Evolutionary conservation across 2,888 invertebrate species (phyloP).

Genomic region (Amorpha juglandis): DNA sequence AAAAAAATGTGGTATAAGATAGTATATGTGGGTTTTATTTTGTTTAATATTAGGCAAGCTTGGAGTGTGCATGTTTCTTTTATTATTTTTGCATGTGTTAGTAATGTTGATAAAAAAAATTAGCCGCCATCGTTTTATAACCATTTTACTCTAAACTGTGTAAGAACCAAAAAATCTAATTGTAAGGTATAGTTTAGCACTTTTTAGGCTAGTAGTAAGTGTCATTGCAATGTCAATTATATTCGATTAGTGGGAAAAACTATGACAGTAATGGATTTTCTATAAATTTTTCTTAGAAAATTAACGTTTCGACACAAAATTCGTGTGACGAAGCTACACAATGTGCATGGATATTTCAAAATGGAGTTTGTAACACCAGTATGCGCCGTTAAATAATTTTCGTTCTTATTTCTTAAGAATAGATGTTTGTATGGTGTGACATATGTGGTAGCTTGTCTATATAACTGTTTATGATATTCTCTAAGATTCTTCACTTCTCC

Average conservation of each 20-base stretch:
- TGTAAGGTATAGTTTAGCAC: conserved; percentile 80
- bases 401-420: conserved; percentile 57
- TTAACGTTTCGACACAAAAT: conserved; percentile 45
- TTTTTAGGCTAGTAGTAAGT: conserved; percentile 81
- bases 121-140: conserved; percentile 46
- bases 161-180: conserved; percentile 75
- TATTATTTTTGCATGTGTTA: conserved; percentile 54
- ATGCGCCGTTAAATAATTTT: conserved; percentile 52
- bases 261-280: conserved; percentile 75
- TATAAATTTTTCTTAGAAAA: conserved; percentile 66
- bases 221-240: conserved; percentile 84
- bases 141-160: conserved; percentile 44
- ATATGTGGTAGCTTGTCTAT: conserved; percentile 54
- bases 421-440: conserved; percentile 71
- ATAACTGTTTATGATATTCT: conserved; percentile 58
- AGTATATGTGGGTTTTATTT: conserved; percentile 74
- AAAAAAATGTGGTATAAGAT: conserved; percentile 73
- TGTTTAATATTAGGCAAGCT: conserved; percentile 35
- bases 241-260: conserved; percentile 78
- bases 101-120: conserved; percentile 30
- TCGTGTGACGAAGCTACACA: conserved; percentile 49
- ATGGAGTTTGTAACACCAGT: conserved; percentile 43
- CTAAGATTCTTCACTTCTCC: neutral
- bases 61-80: conserved; percentile 70
- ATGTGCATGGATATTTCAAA: conserved; percentile 45